Evolutionary conservation across 2,888 invertebrate species (phyloP).

Genomic region (Mesoligia furuncula): DNA sequence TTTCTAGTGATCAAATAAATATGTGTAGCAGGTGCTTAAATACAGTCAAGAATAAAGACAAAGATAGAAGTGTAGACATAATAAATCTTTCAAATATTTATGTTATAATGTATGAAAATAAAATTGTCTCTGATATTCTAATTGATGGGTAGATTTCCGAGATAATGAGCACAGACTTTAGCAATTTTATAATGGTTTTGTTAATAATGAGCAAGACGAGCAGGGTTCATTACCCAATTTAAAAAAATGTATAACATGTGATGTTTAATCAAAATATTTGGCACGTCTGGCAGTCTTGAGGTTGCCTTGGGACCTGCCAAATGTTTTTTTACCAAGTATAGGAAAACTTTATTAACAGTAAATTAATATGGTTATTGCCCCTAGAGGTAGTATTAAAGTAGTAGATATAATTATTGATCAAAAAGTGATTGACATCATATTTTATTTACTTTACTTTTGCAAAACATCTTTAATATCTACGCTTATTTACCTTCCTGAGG

Average conservation of each 20-base stretch:
- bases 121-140: conserved; percentile 21
- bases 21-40: conserved; percentile 33
- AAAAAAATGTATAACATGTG: background rate
- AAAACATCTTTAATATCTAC: background rate
- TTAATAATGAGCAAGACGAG: conserved; percentile 14
- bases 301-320: background rate
- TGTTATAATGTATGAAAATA: conserved; percentile 19
- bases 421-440: background rate
- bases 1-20: conserved; percentile 25
- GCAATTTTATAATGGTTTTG: conserved; percentile 15
- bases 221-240: background rate
- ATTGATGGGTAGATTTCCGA: conserved; percentile 27
- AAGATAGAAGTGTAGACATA: conserved; percentile 24
- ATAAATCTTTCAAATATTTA: conserved; percentile 35
- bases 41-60: conserved; percentile 29
- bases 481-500: background rate
- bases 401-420: background rate
- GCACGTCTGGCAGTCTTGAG: background rate
- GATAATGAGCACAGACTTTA: conserved; percentile 16
- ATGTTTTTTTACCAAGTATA: background rate
- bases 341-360: too few relatives aligned
- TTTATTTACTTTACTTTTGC: background rate
- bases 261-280: conserved; percentile 6
- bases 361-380: too few relatives aligned
- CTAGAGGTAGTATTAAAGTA: background rate